These are phyloP conservation scores for Actinia tenebrosa DNA, from an alignment of 64 coral and sea anemone species.

Conservation along the genomic window DNA sequence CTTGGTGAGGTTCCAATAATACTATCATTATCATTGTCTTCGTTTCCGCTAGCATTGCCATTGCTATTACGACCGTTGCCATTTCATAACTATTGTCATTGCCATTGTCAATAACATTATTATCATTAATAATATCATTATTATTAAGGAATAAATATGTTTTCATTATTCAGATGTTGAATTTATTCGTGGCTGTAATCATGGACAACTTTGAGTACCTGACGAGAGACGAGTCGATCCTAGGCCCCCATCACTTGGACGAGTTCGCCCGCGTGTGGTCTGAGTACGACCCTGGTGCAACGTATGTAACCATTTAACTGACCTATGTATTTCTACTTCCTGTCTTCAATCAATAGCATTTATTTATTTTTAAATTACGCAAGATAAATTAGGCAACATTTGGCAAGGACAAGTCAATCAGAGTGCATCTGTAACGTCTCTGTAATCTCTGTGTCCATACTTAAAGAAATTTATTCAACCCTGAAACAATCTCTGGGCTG, in stretches of 20 bases:
- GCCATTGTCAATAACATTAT: neutral
- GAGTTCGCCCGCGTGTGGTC: conserved; percentile 97
- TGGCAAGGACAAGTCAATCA: no score
- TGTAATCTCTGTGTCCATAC: no score
- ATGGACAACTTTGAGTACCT: conserved; percentile 95
- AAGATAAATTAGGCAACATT: no score
- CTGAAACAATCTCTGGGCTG: no score
- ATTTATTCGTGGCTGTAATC: conserved; percentile 90
- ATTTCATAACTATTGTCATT: neutral
- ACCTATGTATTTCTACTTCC: no score
- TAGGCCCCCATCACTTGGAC: conserved; percentile 86
- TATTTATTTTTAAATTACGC: no score
- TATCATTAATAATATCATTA: neutral
- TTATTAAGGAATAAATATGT: neutral
- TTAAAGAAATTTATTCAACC: no score
- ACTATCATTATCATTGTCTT: no score
- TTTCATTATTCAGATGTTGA: conserved; percentile 54
- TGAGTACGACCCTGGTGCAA: conserved; percentile 81
- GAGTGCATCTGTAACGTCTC: no score
- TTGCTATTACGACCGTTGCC: no score
- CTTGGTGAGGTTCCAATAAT: conserved; percentile 21
- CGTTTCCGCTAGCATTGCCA: no score
- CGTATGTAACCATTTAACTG: conserved; percentile 14
- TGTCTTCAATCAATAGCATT: no score
- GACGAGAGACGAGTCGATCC: conserved; percentile 86